Conservation (phyloP, 2,797 vertebrate species). For the Tapirus indicus region DNA sequence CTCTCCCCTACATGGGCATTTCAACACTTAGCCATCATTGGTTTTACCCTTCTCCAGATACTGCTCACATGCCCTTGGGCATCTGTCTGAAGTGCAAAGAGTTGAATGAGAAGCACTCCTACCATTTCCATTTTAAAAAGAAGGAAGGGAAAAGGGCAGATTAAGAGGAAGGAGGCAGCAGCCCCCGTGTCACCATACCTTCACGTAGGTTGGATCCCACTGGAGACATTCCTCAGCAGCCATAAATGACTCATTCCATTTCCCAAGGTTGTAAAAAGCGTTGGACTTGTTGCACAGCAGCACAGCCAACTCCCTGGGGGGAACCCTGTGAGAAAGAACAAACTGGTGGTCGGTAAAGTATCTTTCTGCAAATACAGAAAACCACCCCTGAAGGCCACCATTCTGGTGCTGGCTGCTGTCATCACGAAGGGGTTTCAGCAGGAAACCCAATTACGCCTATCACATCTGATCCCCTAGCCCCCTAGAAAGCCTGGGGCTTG, state of each 20-base stretch:
- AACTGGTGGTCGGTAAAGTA: not conserved
- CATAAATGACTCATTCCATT: conserved; percentile 84
- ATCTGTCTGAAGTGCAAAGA: not conserved
- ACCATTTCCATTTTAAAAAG: not conserved
- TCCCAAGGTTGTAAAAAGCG: conserved; percentile 86
- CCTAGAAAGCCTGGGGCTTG: not conserved
- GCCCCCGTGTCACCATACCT: conserved; percentile 81
- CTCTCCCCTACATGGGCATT: not conserved
- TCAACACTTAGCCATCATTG: not conserved
- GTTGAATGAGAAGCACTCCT: not conserved
- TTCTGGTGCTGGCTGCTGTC: not conserved
- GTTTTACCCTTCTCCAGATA: not conserved
- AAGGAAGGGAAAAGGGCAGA: not conserved
- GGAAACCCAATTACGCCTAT: not conserved
- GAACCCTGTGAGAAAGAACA: conserved; percentile 81
- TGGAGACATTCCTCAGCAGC: conserved; percentile 85
- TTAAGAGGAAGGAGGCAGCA: not conserved
- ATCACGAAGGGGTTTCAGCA: not conserved
- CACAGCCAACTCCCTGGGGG: conserved; percentile 85
- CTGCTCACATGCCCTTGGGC: not conserved
- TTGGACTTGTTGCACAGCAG: conserved; percentile 89
- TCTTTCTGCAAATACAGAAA: not conserved
- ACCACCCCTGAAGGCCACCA: not conserved
- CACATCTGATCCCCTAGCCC: not conserved
- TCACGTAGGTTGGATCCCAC: conserved; percentile 85